Evolutionary conservation across 2,113 vertebrate genomes (phyloP).

Genomic region (Paralichthys olivaceus): DNA sequence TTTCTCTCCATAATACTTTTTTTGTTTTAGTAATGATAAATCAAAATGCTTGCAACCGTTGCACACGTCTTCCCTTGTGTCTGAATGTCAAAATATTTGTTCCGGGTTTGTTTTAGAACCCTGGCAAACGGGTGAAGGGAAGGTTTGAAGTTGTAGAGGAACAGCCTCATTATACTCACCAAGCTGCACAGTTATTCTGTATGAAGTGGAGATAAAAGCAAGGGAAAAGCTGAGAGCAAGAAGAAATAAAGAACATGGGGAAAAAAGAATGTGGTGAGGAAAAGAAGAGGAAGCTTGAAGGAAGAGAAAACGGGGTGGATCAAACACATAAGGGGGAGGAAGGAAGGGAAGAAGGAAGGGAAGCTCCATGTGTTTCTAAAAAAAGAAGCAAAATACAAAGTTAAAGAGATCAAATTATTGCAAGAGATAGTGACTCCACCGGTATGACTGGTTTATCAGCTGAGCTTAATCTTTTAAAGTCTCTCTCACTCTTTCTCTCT

Average conservation of each 20-base stretch:
- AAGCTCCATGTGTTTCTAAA: slow-evolving; percentile 70
- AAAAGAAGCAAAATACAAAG: slow-evolving; percentile 67
- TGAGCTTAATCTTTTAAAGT: slow-evolving; percentile 71
- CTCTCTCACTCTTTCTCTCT: slow-evolving; percentile 55
- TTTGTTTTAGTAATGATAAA: slow-evolving; percentile 51
- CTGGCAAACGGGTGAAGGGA: slow-evolving; percentile 70
- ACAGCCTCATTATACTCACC: slow-evolving; percentile 85
- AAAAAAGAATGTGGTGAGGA: slow-evolving; percentile 48
- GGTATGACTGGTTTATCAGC: slow-evolving; percentile 71
- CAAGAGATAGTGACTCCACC: slow-evolving; percentile 55
- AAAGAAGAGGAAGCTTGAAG: slow-evolving; percentile 66
- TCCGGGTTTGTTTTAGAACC: slow-evolving; percentile 80
- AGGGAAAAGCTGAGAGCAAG: slow-evolving; percentile 77
- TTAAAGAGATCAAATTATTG: slow-evolving; percentile 72
- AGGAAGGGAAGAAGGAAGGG: slow-evolving; percentile 48
- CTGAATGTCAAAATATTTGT: slow-evolving; percentile 85
- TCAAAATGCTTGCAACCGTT: slow-evolving; percentile 55
- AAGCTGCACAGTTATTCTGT: slow-evolving; percentile 80
- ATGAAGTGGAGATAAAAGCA: slow-evolving; percentile 85
- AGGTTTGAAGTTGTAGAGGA: slow-evolving; percentile 83
- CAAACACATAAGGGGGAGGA: slow-evolving; percentile 71
- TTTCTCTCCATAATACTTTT: slow-evolving; percentile 23
- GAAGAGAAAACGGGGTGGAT: slow-evolving; percentile 74
- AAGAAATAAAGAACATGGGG: slow-evolving; percentile 70
- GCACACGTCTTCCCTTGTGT: slow-evolving; percentile 70